Base-by-base conservation (phyloP, 2,888 invertebrate genomes). In the Leucophenga montana region DNA sequence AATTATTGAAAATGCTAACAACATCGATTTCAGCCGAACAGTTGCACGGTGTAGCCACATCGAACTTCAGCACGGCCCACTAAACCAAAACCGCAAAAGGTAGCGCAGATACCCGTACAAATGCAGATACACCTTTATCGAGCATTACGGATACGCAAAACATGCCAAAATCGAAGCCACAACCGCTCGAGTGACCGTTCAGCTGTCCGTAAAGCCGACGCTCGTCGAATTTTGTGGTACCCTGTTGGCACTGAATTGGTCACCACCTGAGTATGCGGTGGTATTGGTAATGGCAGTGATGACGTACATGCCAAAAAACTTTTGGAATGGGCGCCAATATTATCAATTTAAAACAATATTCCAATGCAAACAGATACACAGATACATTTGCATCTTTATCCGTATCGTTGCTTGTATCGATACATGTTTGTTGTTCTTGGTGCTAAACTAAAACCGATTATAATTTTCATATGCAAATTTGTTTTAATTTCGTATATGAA, bases 1-100 rank as follows among this genome's bases (percentile, higher is more conserved):
- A 64, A 64, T 64, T 64, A 64, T 64, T 64, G 62, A 64, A 64
- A 64, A 64, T 64, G 46, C 62, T 22, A 61, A 61, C 61, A 64
- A 27, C 48, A 48, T n/a, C 62, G 20, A 22, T 57, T 27, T n/a
- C 50, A 6, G 18, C 13, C 48, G 6, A 13, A 3, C 48, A 4
- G 33, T 33, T 33, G 4, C 4, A 5, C 33, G 3, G 33, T 33
- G 3, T 33, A n/a, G n/a, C n/a, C n/a, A n/a, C n/a, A 33, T 48
- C 48, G 13, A 1, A n/a, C n/a, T 50, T 50, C 6, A 6, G 50
- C 16, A 1, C 3, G 18, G n/a, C n/a, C 18, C 2, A n/a, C 16
- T 48, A 48, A 22, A 13, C 46, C 1, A 27, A 57, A 57, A 27
- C 62, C 62, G 48, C 62, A 64, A 64, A 33, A 22, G 39, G 59